A percentile compares a stretch with the other conserved stretches of the same genome.
Evolutionary conservation across 92 coral and sea anemone genomes (phyloP).

Genomic region (Heteractis magnifica): DNA sequence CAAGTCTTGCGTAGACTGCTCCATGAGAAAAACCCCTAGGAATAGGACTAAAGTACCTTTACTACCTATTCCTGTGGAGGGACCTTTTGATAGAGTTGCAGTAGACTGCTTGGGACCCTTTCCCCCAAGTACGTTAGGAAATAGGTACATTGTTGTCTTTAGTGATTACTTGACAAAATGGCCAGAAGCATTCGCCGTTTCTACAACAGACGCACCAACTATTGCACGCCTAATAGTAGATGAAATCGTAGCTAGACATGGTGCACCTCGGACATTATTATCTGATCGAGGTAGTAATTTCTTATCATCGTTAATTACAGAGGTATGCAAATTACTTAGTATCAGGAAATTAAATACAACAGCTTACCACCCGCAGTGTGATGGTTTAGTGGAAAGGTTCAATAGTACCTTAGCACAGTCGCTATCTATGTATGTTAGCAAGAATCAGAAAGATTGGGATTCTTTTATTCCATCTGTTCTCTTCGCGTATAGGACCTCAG

Average conservation of each 20-base stretch:
- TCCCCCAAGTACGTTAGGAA: neutral
- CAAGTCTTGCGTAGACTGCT: constrained; percentile 48
- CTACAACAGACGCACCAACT: neutral
- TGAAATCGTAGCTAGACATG: neutral
- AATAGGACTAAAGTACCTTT: constrained; percentile 37
- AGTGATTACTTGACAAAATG: neutral
- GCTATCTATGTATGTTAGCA: constrained; percentile 15
- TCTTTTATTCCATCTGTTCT: neutral
- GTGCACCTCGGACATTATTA: neutral
- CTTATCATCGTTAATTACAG: neutral
- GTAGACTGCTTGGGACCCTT: neutral
- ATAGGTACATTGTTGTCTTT: neutral
- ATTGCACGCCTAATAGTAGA: neutral
- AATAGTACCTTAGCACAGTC: constrained; percentile 20
- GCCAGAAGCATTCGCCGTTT: neutral
- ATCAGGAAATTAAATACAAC: neutral
- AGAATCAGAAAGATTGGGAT: neutral
- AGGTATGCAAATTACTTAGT: neutral
- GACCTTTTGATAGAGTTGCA: constrained; percentile 30
- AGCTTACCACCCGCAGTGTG: constrained; percentile 44
- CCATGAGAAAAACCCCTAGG: constrained; percentile 46
- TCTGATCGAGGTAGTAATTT: neutral
- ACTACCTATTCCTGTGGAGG: constrained; percentile 46
- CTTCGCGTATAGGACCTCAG: neutral
- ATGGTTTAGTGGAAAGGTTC: constrained; percentile 39